Evolutionary conservation across 2,797 vertebrate genomes (phyloP), one percentile per base, ranked within the genome.

Genomic region (Scolopax bukidnonensis): DNA sequence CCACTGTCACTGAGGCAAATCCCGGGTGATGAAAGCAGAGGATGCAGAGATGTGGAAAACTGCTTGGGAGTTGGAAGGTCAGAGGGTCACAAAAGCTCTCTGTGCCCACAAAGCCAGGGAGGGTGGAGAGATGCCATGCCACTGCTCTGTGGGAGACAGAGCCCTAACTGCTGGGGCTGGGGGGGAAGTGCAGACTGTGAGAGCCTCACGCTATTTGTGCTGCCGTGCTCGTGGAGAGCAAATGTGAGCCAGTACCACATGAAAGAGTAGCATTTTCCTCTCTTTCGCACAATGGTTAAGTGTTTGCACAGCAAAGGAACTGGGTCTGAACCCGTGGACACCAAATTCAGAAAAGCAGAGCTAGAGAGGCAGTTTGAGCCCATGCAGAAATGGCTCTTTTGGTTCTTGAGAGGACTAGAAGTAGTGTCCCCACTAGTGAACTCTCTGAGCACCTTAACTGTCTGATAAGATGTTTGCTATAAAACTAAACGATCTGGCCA

Each of bases 181-280:
- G 80, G 80, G 41, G 67, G 67, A 91, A 84, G 83, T n/a, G 28
- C 54, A 60, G 59, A 4, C 63, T 48, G 30, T 0, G 6, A 76
- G 54, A 86, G 20, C 36, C 75, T 79, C 67, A 28, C 1, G 9
- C 51, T 83, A 27, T 67, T 82, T 30, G 19, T 88, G 87, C 20
- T 38, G 3, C 27, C 14, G 23, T 1, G 19, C 30, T 59, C 38
- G 14, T 0, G 9, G 84, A 87, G 79, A 89, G 64, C 88, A 69
- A 50, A 81, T 7, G 21, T 57, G 75, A 92, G 41, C 48, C 4
- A 1, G 53, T 45, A 90, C 89, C 95, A 96, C 96, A 96, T 95
- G 59, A 97, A 93, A 96, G 94, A 83, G 64, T 0, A 65, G 78
- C 32, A 41, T 45, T 92, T 87, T 77, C 9, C 0, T 16, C 74